Conservation (phyloP, 2,113 vertebrate genomes). For the Chunga burmeisteri region DNA sequence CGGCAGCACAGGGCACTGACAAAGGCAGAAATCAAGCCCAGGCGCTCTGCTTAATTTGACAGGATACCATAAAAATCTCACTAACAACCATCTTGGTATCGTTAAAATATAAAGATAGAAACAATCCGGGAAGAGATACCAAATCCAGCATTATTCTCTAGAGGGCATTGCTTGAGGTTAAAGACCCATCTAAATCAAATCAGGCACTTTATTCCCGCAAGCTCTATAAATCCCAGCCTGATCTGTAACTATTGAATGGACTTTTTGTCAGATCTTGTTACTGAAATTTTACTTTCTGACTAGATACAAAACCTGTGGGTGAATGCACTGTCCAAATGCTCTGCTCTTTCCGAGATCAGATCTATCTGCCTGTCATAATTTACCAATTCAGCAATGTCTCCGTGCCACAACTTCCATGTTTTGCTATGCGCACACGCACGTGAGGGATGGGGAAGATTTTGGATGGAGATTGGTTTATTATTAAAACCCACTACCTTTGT, state of each 20-base stretch:
- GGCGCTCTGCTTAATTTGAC: conserved; percentile 1
- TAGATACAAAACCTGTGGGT: background rate
- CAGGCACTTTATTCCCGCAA: conserved; percentile 31
- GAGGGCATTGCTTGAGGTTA: background rate
- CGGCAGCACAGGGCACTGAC: background rate
- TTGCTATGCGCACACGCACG: rapidly evolving
- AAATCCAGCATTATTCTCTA: conserved; percentile 12
- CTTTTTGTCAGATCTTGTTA: conserved; percentile 48
- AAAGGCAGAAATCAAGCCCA: background rate
- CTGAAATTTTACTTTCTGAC: conserved; percentile 28
- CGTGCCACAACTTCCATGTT: background rate
- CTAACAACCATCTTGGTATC: background rate
- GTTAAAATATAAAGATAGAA: conserved; percentile 46
- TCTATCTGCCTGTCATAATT: background rate
- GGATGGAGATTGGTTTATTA: background rate
- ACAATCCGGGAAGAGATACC: background rate
- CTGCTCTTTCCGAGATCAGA: background rate
- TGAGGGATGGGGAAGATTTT: background rate
- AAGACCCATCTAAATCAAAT: conserved; percentile 45
- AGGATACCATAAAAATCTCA: conserved; percentile 17
- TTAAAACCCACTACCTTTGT: background rate
- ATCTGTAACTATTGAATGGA: conserved; percentile 26
- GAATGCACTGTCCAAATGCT: background rate
- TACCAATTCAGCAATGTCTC: background rate
- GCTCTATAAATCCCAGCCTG: conserved; percentile 19